Evolutionary conservation across 2,888 invertebrate species (phyloP), one percentile per base, ranked within the genome.

Genomic region (Lepidochitona cinerea): DNA sequence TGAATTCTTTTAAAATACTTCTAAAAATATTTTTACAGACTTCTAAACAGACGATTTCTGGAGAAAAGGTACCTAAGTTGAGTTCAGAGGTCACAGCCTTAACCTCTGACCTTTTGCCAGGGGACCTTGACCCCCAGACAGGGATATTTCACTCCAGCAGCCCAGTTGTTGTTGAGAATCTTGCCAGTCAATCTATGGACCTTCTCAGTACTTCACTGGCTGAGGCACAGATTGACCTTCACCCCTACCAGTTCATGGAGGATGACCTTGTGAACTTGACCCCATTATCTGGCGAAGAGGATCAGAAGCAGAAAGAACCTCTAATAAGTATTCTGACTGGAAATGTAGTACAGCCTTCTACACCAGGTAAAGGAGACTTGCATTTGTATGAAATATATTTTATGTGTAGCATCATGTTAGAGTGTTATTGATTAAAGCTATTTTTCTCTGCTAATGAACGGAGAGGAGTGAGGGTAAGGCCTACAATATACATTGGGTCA

Each of bases 211-310:
- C 87, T 71, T 88, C 89, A 1, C 78, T 89, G 53, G 86, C 85
- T 32, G 84, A 88, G 72, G 89, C 89, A 5, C 85, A 88, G 73
- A 88, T 89, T 70, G 87, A 88, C 76, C 82, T 89, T 64, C 87
- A 88, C 73, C 83, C 87, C 0, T 87, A 84, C 70, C 85, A 88
- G 72, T 89, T 87, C 68, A 84, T 84, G 64, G 85, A 88, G 37
- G 87, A 87, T 35, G 87, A 87, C 33, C 59, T 75, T 36, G 76
- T 64, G 37, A 59, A 18, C 29, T 23, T 59, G 7, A 49, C 49
- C 49, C 23, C 49, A 49, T 49, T 49, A 23, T 49, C 49, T 5
- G 49, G 49, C 23, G n/a, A 49, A 7, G 49, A 49, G 18, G 49
- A 23, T 49, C 49, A 49, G 23, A 49, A 49, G 7, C 49, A 49